Conservation (phyloP, 1,140 invertebrate species). For the Lithobius niger region DNA sequence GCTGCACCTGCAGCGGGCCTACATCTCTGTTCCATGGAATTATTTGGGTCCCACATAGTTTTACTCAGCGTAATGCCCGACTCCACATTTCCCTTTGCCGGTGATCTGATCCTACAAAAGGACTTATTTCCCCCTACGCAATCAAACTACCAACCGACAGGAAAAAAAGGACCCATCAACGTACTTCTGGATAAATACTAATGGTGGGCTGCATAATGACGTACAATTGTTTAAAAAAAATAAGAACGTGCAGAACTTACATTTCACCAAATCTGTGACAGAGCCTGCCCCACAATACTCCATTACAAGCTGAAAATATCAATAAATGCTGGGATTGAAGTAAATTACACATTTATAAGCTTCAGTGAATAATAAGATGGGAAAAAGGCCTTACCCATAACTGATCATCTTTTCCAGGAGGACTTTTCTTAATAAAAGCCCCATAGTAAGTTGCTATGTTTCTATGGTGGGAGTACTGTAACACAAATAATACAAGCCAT, state of each 20-base stretch:
- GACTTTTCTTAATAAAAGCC: constrained; percentile 98
- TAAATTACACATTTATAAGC: neutral
- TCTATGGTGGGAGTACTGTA: constrained; percentile 92
- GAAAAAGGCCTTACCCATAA: constrained; percentile 54
- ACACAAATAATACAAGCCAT: constrained; percentile 19
- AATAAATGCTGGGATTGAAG: neutral
- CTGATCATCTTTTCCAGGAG: constrained; percentile 97
- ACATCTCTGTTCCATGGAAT: no score
- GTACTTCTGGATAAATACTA: no score
- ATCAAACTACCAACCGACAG: no score
- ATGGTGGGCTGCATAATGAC: no score
- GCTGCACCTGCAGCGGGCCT: no score
- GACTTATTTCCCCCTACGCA: no score
- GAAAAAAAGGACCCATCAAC: no score
- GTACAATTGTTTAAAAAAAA: no score
- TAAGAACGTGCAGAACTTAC: constrained; percentile 30
- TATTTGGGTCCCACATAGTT: no score
- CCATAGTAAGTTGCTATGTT: constrained; percentile 99
- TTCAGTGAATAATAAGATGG: neutral
- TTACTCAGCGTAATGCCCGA: no score
- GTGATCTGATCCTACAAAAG: no score
- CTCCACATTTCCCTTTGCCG: no score
- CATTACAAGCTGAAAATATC: constrained; percentile 68
- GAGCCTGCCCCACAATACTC: constrained; percentile 99
- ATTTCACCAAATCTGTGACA: constrained; percentile 98